Evolutionary conservation across 2,888 invertebrate species (phyloP).

Genomic region (Lypha dubia): DNA sequence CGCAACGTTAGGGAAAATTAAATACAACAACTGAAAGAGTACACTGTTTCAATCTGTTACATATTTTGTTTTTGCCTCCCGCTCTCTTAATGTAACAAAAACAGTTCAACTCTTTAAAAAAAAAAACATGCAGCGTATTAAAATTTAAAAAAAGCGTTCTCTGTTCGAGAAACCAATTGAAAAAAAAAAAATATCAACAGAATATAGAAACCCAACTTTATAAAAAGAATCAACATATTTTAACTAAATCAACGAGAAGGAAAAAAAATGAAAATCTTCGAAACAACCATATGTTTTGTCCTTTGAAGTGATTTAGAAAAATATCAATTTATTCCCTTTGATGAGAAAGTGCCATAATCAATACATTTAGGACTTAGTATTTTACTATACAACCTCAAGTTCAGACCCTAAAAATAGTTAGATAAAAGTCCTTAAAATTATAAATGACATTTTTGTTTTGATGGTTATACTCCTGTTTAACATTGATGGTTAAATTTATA

Average conservation of each 20-base stretch:
- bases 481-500: neutral
- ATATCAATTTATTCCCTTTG: slow-evolving; percentile 54
- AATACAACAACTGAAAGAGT: slow-evolving; percentile 47
- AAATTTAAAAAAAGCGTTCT: slow-evolving; percentile 50
- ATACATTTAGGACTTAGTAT: slow-evolving; percentile 12
- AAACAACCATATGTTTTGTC: neutral
- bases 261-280: neutral
- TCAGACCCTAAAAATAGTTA: neutral
- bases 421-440: slow-evolving; percentile 8
- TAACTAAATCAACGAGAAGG: slow-evolving; percentile 12
- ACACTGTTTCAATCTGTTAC: slow-evolving; percentile 54
- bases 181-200: slow-evolving; percentile 25
- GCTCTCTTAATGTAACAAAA: slow-evolving; percentile 36
- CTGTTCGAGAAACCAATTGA: slow-evolving; percentile 54
- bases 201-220: neutral
- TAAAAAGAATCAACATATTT: neutral
- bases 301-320: neutral
- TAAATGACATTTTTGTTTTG: slow-evolving; percentile 41
- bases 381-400: neutral
- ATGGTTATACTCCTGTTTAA: slow-evolving; percentile 2
- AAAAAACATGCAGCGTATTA: neutral
- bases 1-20: slow-evolving; percentile 47
- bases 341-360: slow-evolving; percentile 17
- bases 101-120: slow-evolving; percentile 51
- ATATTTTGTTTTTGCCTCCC: neutral